Percentiles rank a stretch among this genome's conserved stretches.
These are phyloP conservation scores for Eurystomus gularis DNA, from an alignment of 2,113 vertebrate species.

Conservation along the genomic window DNA sequence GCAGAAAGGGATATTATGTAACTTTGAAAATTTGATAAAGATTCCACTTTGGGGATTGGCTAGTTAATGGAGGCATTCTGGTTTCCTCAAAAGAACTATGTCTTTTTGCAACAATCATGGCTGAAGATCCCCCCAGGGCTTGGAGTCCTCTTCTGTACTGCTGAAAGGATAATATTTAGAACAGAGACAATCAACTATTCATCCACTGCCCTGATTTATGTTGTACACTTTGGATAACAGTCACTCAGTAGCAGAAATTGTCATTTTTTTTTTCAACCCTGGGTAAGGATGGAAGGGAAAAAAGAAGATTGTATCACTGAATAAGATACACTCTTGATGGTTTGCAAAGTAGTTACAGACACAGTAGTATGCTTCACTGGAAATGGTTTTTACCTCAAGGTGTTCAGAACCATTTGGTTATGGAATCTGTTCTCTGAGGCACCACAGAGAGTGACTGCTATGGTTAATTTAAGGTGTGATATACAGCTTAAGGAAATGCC, in stretches of 20 bases:
- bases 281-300: neutral
- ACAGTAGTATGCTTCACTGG: neutral
- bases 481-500: neutral
- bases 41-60: neutral
- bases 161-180: conserved; percentile 65
- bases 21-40: conserved; percentile 26
- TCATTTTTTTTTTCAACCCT: neutral
- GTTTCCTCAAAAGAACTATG: conserved; percentile 12
- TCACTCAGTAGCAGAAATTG: neutral
- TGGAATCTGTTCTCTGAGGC: neutral
- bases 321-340: neutral
- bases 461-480: neutral
- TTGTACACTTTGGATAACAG: neutral
- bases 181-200: neutral
- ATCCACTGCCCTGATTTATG: neutral
- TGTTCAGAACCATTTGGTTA: neutral
- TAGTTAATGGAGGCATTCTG: conserved; percentile 34
- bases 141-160: neutral
- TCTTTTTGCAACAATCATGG: neutral
- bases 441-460: fast-evolving
- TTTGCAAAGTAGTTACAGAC: neutral
- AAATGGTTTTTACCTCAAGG: neutral
- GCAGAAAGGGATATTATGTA: conserved; percentile 41
- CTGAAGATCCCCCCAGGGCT: neutral
- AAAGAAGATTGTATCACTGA: neutral